phyloP scores from a whole-genome alignment of 2,113 vertebrate genomes.

The Apodemus speciosus region DNA sequence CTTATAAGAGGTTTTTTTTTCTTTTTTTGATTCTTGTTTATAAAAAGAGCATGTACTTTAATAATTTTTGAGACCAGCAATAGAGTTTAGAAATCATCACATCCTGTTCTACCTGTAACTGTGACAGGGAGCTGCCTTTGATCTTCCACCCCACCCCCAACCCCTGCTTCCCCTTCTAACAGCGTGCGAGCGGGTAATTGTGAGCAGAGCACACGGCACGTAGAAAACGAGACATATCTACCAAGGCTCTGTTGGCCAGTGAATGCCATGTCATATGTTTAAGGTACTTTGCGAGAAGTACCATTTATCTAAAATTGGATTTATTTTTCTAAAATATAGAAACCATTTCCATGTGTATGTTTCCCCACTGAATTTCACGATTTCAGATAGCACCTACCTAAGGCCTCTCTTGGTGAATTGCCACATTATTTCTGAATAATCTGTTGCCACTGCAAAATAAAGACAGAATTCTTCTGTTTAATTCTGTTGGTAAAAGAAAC shows the following conservation, averaged over 20 bases:
- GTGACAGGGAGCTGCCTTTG: neutral
- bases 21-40: constrained; percentile 47
- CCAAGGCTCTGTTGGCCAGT: constrained; percentile 49
- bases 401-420: constrained; percentile 75
- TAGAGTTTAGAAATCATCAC: constrained; percentile 12
- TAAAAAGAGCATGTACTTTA: neutral
- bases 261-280: constrained; percentile 64
- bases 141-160: neutral
- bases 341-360: constrained; percentile 69
- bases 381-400: constrained; percentile 78
- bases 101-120: neutral
- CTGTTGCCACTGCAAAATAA: constrained; percentile 74
- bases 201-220: constrained; percentile 49
- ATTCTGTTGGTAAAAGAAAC: constrained; percentile 69
- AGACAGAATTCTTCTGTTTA: constrained; percentile 70
- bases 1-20: neutral
- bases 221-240: constrained; percentile 45
- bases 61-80: constrained; percentile 13
- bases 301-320: constrained; percentile 70
- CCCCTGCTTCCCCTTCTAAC: neutral
- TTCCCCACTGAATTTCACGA: constrained; percentile 78
- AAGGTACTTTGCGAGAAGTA: constrained; percentile 62
- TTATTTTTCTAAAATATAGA: constrained; percentile 77
- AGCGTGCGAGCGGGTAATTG: neutral
- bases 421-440: constrained; percentile 74